phyloP scores from a whole-genome alignment of 2,113 vertebrate genomes.

The Bubo scandiacus region DNA sequence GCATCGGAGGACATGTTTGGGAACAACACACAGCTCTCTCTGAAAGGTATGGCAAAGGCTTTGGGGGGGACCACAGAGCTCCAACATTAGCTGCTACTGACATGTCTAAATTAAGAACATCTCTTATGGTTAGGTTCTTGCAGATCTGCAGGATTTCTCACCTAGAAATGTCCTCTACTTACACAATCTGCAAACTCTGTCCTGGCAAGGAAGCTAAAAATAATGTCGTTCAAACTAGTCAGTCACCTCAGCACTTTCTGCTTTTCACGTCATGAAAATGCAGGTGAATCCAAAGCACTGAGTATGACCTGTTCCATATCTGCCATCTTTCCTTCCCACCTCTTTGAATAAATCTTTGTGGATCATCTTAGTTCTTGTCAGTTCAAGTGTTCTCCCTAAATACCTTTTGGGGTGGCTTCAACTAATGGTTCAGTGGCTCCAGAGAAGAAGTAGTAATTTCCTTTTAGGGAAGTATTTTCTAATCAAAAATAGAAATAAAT shows the following conservation, averaged over 20 bases:
- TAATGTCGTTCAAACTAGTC: neutral
- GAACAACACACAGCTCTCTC: slow-evolving; percentile 76
- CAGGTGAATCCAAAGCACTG: neutral
- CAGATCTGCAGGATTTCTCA: neutral
- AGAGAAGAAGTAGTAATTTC: neutral
- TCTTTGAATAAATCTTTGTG: neutral
- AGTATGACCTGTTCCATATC: neutral
- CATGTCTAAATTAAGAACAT: neutral
- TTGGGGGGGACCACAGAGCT: neutral
- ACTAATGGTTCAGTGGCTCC: neutral
- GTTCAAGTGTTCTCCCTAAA: neutral
- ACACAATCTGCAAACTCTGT: neutral
- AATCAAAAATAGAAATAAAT: neutral
- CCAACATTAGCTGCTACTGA: neutral
- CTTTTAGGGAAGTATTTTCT: neutral
- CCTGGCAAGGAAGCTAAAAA: neutral
- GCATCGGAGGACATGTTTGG: slow-evolving; percentile 84
- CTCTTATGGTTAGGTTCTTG: neutral
- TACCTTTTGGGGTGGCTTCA: neutral
- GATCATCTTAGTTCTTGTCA: neutral
- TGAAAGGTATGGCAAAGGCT: slow-evolving; percentile 75
- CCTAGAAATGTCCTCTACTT: neutral
- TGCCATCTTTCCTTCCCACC: neutral
- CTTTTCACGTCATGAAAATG: neutral
- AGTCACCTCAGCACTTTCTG: neutral